Conservation (phyloP, 2,797 vertebrate species). For the Chelon auratus region DNA sequence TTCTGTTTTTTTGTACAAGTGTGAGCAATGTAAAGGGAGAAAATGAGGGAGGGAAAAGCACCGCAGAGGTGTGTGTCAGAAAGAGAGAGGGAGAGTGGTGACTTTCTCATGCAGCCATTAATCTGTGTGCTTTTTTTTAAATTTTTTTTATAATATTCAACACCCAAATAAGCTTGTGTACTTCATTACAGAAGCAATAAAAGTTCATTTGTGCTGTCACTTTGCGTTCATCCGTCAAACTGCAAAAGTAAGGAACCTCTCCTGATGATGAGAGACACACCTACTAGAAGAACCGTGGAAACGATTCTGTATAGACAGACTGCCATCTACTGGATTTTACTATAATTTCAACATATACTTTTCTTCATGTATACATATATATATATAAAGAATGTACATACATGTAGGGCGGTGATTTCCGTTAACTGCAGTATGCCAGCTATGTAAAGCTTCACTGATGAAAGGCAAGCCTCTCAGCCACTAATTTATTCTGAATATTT, state of each 20-base stretch:
- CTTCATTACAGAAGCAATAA: conserved; percentile 55
- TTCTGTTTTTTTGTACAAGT: conserved; percentile 62
- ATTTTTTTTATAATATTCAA: neutral
- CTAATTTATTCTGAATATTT: neutral
- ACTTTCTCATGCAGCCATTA: conserved; percentile 38
- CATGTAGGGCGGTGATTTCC: neutral
- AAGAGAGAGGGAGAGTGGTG: neutral
- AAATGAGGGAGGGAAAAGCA: conserved; percentile 34
- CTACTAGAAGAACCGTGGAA: conserved; percentile 29
- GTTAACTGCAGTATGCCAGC: neutral
- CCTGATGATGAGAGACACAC: conserved; percentile 56
- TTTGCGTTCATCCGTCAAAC: conserved; percentile 45
- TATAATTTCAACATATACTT: conserved; percentile 32
- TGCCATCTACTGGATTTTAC: conserved; percentile 80
- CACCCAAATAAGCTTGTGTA: conserved; percentile 42
- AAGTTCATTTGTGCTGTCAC: conserved; percentile 66
- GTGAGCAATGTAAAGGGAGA: conserved; percentile 52
- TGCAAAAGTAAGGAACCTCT: conserved; percentile 48
- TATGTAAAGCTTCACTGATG: neutral
- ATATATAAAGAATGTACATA: neutral
- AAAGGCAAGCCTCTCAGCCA: neutral
- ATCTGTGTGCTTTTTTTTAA: conserved; percentile 27
- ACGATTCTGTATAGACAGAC: conserved; percentile 64
- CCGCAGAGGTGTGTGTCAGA: conserved; percentile 46
- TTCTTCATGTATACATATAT: neutral